Base-by-base conservation (phyloP, 92 coral and sea anemone species). In the Parazoanthus darwini region DNA sequence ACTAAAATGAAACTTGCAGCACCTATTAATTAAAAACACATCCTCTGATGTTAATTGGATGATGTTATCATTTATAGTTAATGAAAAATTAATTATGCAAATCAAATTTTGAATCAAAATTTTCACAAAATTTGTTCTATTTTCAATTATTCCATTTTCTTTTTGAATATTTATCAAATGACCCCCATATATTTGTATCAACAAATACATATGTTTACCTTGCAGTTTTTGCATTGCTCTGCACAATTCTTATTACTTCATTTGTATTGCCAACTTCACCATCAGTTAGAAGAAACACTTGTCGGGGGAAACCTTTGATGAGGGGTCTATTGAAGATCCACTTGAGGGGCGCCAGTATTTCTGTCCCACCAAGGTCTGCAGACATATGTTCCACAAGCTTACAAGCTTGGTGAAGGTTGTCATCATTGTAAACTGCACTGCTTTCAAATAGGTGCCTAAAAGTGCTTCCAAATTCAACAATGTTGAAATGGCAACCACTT, bases 321-420 rank as follows among this genome's bases (percentile, higher is more conserved):
- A 87, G 91, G 39, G 91, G 81, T 84, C 89, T 94, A 56, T 93
- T 89, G 83, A 92, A 96, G 80, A 94, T 91, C 77, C 92, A 73
- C 75, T 89, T 44, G 58, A 96, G 87, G 39, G 97, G 96, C 23
- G 25, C 37, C 48, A 96, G 89, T 77, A 96, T 91, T 77, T 91
- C 94, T 75, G 98, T 96, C 23, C 98, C 98, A 23, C 98, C 97
- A 46, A 96, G 92, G 81, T 96, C 90, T 33, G 96, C 96, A 37
- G 77, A 23, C 93, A 94, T 58, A 50, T 33, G 58, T 71, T 88
- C 51, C 9, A 95, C 95, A 44, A 88, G 84, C 22, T 89, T 75
- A 88, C 93, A 86, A 10, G 98, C 98, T 54, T 29, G 54, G 88
- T 93, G 89, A 83, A 96, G 46, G 54, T 89, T 94, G 11, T 79